phyloP scores from a whole-genome alignment of 37 sponge, comb jelly and placozoan species.

The Mnemiopsis leidyi region DNA sequence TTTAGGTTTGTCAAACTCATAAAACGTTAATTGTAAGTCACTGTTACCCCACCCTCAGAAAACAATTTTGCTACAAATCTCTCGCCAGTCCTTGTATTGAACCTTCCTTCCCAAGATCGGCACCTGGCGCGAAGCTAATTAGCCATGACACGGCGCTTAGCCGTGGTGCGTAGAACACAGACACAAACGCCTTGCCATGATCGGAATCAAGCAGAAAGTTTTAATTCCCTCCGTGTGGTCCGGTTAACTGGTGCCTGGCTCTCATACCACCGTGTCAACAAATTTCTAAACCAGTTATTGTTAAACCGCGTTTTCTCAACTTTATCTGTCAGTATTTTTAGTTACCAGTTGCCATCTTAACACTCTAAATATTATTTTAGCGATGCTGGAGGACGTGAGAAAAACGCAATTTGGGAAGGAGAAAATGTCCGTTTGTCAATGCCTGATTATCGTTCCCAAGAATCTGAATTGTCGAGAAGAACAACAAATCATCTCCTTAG shows the following conservation, averaged over 20 bases:
- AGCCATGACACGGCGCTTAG: neutral
- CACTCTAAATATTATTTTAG: neutral
- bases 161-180: neutral
- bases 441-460: neutral
- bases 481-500: neutral
- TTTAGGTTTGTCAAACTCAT: too few relatives aligned
- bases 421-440: neutral
- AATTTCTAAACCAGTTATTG: neutral
- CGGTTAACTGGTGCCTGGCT: neutral
- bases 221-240: neutral
- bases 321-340: neutral
- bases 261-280: neutral
- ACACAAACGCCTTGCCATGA: neutral
- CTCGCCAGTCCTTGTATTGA: constrained; percentile 37
- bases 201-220: neutral
- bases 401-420: neutral
- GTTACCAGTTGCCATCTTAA: neutral
- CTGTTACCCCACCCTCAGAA: too few relatives aligned
- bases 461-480: neutral
- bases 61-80: too few relatives aligned
- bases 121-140: neutral
- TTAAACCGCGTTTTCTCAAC: neutral
- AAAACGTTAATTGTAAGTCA: too few relatives aligned
- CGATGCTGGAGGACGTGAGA: neutral
- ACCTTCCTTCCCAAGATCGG: neutral